Conservation (phyloP, 1,140 invertebrate genomes). For the Caenorhabditis remanei region DNA sequence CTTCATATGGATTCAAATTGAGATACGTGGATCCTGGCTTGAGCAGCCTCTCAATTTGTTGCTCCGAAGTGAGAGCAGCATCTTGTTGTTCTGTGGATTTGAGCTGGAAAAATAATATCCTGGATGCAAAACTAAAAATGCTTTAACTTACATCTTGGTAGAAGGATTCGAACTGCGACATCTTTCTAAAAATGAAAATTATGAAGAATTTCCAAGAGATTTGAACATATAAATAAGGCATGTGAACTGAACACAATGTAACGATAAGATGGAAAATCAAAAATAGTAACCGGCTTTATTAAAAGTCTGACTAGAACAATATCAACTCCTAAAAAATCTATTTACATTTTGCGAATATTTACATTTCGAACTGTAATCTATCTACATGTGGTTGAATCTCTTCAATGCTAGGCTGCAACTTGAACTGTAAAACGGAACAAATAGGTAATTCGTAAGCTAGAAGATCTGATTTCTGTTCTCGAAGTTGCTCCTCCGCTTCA, state of each 20-base stretch:
- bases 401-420: conserved; percentile 12
- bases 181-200: neutral
- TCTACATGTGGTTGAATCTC: conserved; percentile 49
- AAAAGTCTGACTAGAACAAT: neutral
- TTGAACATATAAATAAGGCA: neutral
- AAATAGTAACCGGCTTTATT: neutral
- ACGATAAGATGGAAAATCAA: neutral
- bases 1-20: conserved; percentile 94
- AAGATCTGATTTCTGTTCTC: conserved; percentile 32
- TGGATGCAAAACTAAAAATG: neutral
- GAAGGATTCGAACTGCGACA: conserved; percentile 50
- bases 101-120: conserved; percentile 78
- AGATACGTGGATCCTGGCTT: conserved; percentile 94
- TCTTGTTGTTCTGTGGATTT: conserved; percentile 94
- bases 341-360: neutral
- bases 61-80: conserved; percentile 89
- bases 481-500: conserved; percentile 22
- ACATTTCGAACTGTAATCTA: conserved; percentile 40
- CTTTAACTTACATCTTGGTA: conserved; percentile 48
- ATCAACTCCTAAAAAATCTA: too few species aligned
- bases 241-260: neutral
- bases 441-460: conserved; percentile 23
- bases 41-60: conserved; percentile 92
- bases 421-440: conserved; percentile 22
- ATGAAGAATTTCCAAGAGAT: too few species aligned